Percentiles rank a stretch among this genome's conserved stretches.
These are phyloP conservation scores for Hydrotaea diabolus DNA, from an alignment of 2,888 invertebrate genomes.

Conservation along the genomic window DNA sequence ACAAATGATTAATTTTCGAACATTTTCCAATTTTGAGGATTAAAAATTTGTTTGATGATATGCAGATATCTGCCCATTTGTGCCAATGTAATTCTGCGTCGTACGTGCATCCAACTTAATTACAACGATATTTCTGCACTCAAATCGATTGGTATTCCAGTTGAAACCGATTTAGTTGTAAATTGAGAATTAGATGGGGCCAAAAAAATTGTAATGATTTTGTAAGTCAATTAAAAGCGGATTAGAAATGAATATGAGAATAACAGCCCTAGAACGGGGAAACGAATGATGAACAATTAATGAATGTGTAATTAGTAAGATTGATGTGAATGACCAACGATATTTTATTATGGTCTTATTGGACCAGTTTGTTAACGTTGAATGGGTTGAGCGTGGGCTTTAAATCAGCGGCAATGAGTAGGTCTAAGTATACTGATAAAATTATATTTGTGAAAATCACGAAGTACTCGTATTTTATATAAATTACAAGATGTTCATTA, in stretches of 20 bases:
- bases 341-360: no score
- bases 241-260: slow-evolving; percentile 43
- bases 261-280: background rate
- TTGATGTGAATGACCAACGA: background rate
- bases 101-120: background rate
- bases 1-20: slow-evolving; percentile 77
- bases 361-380: no score
- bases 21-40: slow-evolving; percentile 73
- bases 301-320: background rate
- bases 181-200: slow-evolving; percentile 41
- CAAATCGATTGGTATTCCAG: slow-evolving; percentile 33
- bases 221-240: slow-evolving; percentile 57
- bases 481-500: no score
- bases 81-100: background rate
- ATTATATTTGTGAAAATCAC: no score
- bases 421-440: no score
- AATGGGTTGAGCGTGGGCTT: no score
- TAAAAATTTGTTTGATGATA: slow-evolving; percentile 69
- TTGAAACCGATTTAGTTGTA: slow-evolving; percentile 30
- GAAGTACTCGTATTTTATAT: no score
- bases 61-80: slow-evolving; percentile 55
- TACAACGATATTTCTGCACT: slow-evolving; percentile 42
- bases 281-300: background rate
- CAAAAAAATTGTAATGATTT: slow-evolving; percentile 9
- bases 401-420: no score